Base-by-base conservation (phyloP, 2,113 vertebrate genomes). In the Paralichthys olivaceus region DNA sequence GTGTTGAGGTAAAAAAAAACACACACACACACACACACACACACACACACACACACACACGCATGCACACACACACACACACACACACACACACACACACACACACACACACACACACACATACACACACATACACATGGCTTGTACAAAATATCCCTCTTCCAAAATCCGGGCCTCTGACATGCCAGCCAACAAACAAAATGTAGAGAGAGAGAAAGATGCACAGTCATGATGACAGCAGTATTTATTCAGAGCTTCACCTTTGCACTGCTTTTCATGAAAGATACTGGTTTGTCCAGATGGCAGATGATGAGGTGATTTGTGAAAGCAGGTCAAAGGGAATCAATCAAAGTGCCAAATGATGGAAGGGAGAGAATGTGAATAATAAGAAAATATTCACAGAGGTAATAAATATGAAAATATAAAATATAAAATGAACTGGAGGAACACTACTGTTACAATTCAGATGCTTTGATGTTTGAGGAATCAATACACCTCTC, bases 241-340 rank as follows among this genome's bases (percentile, higher is more conserved):
- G 66, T 54, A 49, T 92, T 89, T 90, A 87, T 83, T 89, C 1
- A 32, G 32, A 58, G 23, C 26, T 43, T 84, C 58, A 68, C 55
- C 72, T 78, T 45, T 75, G 54, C 37, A 72, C 62, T 64, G 62
- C 56, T 47, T 55, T 60, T 40, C 6, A 54, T 7, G 26, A 60
- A 4, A 15, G 20, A 9, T 34, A 63, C 29, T 37, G 17, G 32
- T 20, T 4, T 72, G 5, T 9, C 23, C 58, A 71, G 26, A 29
- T 26, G 63, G 13, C 7, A 15, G 34, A n/a, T 53, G 9, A 28
- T 3, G 25, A 11, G 20, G 14, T 5, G 5, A 53, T 43, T 64
- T 57, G 9, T 54, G 19, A 67, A 69, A 80, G 5, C 34, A 51
- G 34, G 68, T 22, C 6, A 69, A 25, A 14, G 22, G 13, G 55